Evolutionary conservation across 1,140 invertebrate species (phyloP).

Genomic region (Diploscapter pachys): DNA sequence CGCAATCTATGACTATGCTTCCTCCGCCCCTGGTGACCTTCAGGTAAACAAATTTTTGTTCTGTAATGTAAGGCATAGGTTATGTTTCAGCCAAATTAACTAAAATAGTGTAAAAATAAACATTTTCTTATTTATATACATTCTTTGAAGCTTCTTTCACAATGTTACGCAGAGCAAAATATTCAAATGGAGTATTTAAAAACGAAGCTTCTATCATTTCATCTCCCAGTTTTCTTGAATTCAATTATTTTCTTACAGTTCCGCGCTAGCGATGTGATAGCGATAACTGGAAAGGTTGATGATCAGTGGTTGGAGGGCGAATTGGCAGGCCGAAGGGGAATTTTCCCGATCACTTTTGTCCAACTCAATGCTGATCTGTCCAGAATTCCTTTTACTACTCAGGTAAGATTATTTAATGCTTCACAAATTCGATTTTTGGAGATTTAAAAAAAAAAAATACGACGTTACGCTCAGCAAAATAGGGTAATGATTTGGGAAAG

Average conservation of each 20-base stretch:
- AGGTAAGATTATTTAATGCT: neutral
- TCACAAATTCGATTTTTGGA: neutral
- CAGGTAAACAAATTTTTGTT: conserved; percentile 2
- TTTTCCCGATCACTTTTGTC: conserved; percentile 21
- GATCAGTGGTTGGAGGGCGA: conserved; percentile 24
- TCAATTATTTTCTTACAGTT: conserved; percentile 14
- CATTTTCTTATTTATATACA: neutral
- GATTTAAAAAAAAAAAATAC: no score
- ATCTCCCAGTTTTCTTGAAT: no score
- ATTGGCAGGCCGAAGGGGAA: conserved; percentile 11
- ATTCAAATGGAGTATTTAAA: neutral
- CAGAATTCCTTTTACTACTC: conserved; percentile 4
- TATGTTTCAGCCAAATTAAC: no score
- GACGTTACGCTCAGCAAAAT: no score
- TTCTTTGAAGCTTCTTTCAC: neutral
- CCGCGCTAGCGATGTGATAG: conserved; percentile 5
- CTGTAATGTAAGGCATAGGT: neutral
- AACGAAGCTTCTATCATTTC: neutral
- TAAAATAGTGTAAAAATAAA: no score
- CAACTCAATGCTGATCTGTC: conserved; percentile 16
- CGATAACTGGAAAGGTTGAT: conserved; percentile 13
- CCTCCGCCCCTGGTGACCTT: conserved; percentile 19
- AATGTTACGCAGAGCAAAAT: neutral
- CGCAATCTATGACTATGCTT: conserved; percentile 28
- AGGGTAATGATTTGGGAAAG: no score